Conservation (phyloP, 2,888 invertebrate genomes). For the Ceratothoa steindachneri region DNA sequence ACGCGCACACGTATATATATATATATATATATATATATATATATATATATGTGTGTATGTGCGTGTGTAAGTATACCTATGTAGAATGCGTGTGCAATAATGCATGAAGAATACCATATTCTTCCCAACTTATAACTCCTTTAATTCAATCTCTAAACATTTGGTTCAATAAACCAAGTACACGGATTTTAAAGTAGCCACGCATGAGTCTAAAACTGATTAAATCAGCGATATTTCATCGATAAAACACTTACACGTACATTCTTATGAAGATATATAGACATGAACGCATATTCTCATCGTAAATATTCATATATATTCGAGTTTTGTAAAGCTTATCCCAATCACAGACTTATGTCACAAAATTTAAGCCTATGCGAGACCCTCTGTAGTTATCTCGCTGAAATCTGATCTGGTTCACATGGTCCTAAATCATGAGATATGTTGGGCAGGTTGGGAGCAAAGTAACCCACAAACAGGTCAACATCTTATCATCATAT, state of each 20-base stretch:
- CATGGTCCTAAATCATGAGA: conserved; percentile 4
- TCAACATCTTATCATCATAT: conserved; percentile 7
- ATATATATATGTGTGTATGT: not conserved
- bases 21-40: not conserved
- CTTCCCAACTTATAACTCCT: not conserved
- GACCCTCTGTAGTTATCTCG: not conserved
- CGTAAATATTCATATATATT: not conserved
- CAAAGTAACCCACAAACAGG: not conserved
- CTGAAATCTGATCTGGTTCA: not conserved
- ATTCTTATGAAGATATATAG: not conserved
- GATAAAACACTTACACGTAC: not conserved
- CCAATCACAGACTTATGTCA: not conserved
- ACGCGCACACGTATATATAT: not conserved
- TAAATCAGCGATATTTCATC: not conserved
- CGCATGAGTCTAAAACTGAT: not conserved
- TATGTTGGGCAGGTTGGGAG: not conserved
- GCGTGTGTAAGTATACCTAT: not conserved
- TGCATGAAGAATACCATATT: not conserved
- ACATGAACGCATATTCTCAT: not conserved
- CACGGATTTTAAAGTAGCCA: not conserved
- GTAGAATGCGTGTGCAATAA: not conserved
- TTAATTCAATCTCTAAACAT: too few relatives aligned
- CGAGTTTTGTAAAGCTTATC: not conserved
- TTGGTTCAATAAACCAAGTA: not conserved
- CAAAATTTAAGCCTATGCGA: not conserved